phyloP scores from a whole-genome alignment of 2,888 invertebrate genomes.

The Heliconius cydno region DNA sequence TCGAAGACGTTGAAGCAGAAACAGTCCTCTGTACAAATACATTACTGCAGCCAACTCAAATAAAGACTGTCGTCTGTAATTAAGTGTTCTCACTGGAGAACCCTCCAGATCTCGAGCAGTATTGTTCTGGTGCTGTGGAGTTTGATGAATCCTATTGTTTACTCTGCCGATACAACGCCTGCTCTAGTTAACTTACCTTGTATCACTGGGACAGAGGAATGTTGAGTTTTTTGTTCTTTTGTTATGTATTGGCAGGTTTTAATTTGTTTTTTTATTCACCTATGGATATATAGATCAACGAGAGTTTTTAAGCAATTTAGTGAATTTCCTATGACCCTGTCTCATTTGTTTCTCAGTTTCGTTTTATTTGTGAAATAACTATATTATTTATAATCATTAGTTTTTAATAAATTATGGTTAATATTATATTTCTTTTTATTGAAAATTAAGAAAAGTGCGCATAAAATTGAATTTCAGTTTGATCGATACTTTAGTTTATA shows the following conservation, averaged over 20 bases:
- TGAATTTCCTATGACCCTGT: too few species aligned
- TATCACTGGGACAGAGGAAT: not conserved
- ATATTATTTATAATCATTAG: too few species aligned
- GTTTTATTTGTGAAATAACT: too few species aligned
- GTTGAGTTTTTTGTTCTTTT: not conserved
- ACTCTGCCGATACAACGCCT: constrained; percentile 20
- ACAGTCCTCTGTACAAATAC: constrained; percentile 26
- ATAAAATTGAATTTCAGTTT: too few species aligned
- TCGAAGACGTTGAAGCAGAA: constrained; percentile 2
- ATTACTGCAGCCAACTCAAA: constrained; percentile 31
- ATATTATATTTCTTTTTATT: too few species aligned
- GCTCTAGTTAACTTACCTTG: constrained; percentile 13
- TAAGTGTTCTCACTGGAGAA: constrained; percentile 30
- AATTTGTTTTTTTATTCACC: too few species aligned
- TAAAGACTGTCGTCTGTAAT: constrained; percentile 29
- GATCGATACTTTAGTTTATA: too few species aligned
- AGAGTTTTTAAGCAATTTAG: too few species aligned
- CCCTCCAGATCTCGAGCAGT: not conserved
- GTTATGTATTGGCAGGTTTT: not conserved
- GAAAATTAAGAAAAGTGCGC: too few species aligned
- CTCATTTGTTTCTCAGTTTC: too few species aligned
- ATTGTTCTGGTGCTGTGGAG: constrained; percentile 27
- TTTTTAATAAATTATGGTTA: too few species aligned
- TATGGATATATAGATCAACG: too few species aligned
- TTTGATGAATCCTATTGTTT: constrained; percentile 32